Percentiles rank a stretch among this genome's conserved stretches.
phyloP scores from a whole-genome alignment of 1,140 invertebrate genomes.

The Drosophila ananassae region DNA sequence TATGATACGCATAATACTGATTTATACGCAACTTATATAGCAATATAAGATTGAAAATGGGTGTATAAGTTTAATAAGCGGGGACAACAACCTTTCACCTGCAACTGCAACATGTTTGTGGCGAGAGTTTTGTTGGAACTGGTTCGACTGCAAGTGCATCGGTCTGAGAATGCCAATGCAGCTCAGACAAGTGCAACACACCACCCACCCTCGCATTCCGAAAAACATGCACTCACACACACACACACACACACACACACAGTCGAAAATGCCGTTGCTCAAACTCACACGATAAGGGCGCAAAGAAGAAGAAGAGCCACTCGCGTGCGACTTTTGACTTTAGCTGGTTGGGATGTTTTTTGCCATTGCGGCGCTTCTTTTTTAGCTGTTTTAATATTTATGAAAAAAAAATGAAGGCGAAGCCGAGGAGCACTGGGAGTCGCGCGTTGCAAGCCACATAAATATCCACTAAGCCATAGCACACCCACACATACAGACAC shows the following conservation, averaged over 20 bases:
- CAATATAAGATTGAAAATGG: not conserved
- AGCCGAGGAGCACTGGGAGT: slow-evolving; percentile 46
- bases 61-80: slow-evolving; percentile 38
- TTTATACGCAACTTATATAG: slow-evolving; percentile 16
- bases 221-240: slow-evolving; percentile 1
- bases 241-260: slow-evolving; percentile 7
- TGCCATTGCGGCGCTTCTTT: slow-evolving; percentile 35
- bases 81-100: slow-evolving; percentile 24
- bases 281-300: slow-evolving; percentile 16
- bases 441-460: slow-evolving; percentile 71
- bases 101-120: slow-evolving; percentile 20
- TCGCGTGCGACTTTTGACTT: slow-evolving; percentile 71
- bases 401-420: slow-evolving; percentile 61
- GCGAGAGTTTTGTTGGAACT: not conserved
- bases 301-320: slow-evolving; percentile 17
- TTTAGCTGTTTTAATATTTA: slow-evolving; percentile 78
- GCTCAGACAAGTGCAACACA: slow-evolving; percentile 1
- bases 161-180: slow-evolving; percentile 48
- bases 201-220: not conserved
- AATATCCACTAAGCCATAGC: slow-evolving; percentile 74
- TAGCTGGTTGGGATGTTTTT: slow-evolving; percentile 19
- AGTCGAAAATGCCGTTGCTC: slow-evolving; percentile 44
- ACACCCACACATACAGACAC: slow-evolving; percentile 17
- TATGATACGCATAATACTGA: slow-evolving; percentile 30
- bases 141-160: slow-evolving; percentile 21